phyloP scores from a whole-genome alignment of 2,888 invertebrate species.

The Apotomis turbidana region DNA sequence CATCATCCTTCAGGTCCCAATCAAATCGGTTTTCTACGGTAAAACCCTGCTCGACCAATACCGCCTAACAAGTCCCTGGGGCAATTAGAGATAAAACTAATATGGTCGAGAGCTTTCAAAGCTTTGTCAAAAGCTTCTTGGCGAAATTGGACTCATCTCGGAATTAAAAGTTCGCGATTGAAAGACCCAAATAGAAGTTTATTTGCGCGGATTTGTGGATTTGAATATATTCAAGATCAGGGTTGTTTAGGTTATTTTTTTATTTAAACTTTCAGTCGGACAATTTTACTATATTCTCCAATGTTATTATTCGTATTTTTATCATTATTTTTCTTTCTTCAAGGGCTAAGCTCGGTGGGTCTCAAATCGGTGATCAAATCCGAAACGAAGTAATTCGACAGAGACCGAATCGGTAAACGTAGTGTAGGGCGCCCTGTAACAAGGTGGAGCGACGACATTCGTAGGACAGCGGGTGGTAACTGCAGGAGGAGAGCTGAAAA shows the following conservation, averaged over 20 bases:
- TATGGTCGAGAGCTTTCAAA: conserved; percentile 25
- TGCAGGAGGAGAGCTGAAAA: too few species aligned
- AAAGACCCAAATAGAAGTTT: not conserved
- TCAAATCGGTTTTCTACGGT: not conserved
- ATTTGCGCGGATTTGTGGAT: not conserved
- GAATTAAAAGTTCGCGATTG: conserved; percentile 13
- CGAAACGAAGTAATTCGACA: too few species aligned
- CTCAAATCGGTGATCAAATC: too few species aligned
- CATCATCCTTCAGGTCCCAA: not conserved
- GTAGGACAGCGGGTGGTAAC: too few species aligned
- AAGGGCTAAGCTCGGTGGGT: too few species aligned
- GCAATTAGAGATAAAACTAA: conserved; percentile 19
- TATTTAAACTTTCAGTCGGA: not conserved
- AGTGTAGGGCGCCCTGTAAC: too few species aligned
- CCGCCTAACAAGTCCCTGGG: conserved; percentile 25
- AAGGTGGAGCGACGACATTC: too few species aligned
- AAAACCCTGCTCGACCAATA: not conserved
- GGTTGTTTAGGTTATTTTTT: too few species aligned
- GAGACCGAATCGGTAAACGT: too few species aligned
- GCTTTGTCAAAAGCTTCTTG: conserved; percentile 11
- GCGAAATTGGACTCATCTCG: not conserved
- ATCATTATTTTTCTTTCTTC: too few species aligned
- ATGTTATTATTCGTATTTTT: not conserved
- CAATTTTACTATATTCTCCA: too few species aligned
- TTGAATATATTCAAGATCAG: not conserved